Base-by-base conservation (phyloP, 2,888 invertebrate genomes). In the Strigamia crassipes region DNA sequence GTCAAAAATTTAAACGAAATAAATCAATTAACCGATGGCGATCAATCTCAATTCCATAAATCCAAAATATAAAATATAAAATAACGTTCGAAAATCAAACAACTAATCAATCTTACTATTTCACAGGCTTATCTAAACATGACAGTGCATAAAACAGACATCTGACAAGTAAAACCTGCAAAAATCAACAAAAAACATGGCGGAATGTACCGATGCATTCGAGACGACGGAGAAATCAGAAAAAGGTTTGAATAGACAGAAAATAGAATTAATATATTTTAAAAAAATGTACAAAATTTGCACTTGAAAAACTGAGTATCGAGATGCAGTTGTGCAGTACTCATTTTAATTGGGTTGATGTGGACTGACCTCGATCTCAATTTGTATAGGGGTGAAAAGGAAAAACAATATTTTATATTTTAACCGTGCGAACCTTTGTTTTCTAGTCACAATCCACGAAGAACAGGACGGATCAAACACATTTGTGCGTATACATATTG, bases 371-470 rank as follows among this genome's bases (percentile, higher is more conserved):
- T 56, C 6, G n/a, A 56, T 56, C 56, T 56, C 56, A 56, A 51
- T 56, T 56, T 56, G n/a, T 56, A 56, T 5, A n/a, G 56, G 9
- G 18, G 56, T 18, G 56, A 56, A 56, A 56, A 18, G 56, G 18
- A 56, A 56, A 56, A 56, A 56, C 1, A 18, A 3, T 10, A 13
- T 42, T 13, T 42, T 10, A 13, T 46, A n/a, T n/a, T n/a, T n/a
- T 46, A 56, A 56, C 56, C 9, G n/a, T 56, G 18, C 9, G 9
- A 9, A 15, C 9, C 42, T 83, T 73, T 73, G 13, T 31, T 73
- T 80, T 81, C 34, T 79, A 83, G 82, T 83, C 42, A 81, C 78
- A 46, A 82, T 83, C 6, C 83, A 82, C 31, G 83, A 83, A 46
- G 83, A 83, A 18, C 81, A 81, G 27, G 80, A 80, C 61, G 82